Evolutionary conservation across 2,888 invertebrate genomes (phyloP).

Genomic region (Brachyptera putata): DNA sequence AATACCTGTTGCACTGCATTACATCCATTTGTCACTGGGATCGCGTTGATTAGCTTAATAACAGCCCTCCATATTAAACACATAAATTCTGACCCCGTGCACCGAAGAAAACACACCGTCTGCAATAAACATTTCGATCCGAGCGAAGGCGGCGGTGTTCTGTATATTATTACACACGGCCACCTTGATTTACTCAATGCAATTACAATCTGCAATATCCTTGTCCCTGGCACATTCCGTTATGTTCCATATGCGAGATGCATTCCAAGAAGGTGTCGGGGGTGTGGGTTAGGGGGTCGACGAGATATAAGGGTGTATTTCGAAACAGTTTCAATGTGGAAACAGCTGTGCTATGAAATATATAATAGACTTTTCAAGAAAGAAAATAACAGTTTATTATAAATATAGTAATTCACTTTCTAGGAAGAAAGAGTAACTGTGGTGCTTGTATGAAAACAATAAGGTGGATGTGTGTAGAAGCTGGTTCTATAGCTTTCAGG

Average conservation of each 20-base stretch:
- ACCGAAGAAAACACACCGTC: neutral
- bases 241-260: neutral
- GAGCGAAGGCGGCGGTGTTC: too few relatives aligned
- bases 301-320: neutral
- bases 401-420: neutral
- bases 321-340: neutral
- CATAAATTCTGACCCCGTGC: constrained; percentile 24
- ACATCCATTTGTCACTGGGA: too few relatives aligned
- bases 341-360: constrained; percentile 7
- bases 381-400: neutral
- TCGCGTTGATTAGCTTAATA: too few relatives aligned
- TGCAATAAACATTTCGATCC: constrained; percentile 12
- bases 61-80: constrained; percentile 25
- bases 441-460: too few relatives aligned
- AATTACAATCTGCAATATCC: constrained; percentile 23
- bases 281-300: neutral
- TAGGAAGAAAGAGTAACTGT: too few relatives aligned
- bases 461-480: too few relatives aligned
- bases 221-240: neutral
- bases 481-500: too few relatives aligned
- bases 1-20: too few relatives aligned
- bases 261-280: neutral
- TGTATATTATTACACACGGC: too few relatives aligned
- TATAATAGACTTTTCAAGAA: too few relatives aligned
- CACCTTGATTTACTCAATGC: constrained; percentile 26